phyloP scores from a whole-genome alignment of 92 coral and sea anemone species.

The Epizoanthus fatuus region DNA sequence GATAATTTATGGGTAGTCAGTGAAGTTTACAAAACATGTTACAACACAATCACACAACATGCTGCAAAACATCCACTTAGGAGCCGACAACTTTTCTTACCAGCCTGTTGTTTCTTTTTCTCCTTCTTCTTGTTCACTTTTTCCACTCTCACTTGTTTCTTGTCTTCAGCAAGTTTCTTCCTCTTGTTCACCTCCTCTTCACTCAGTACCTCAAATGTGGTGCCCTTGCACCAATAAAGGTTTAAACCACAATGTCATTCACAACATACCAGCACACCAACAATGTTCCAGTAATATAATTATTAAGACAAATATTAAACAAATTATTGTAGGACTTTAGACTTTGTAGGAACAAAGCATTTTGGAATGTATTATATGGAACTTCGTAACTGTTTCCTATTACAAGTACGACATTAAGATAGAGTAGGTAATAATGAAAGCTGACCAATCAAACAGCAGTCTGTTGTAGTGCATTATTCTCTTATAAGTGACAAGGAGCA shows the following conservation, averaged over 20 bases:
- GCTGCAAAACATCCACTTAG: not conserved
- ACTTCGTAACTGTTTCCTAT: no score
- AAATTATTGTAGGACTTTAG: no score
- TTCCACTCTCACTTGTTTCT: constrained; percentile 72
- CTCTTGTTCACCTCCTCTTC: constrained; percentile 91
- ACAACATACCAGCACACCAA: not conserved
- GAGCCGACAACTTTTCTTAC: constrained; percentile 47
- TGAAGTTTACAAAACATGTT: no score
- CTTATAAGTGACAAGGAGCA: no score
- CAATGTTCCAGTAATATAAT: not conserved
- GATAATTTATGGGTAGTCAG: no score
- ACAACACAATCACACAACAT: not conserved
- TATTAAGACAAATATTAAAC: no score
- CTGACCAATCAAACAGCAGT: no score
- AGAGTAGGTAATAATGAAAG: no score
- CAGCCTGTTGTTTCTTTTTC: constrained; percentile 86
- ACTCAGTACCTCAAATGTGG: constrained; percentile 82
- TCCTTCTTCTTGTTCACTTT: constrained; percentile 79
- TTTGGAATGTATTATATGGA: no score
- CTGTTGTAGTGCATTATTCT: no score
- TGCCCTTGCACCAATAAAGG: constrained; percentile 62
- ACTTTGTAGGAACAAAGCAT: no score
- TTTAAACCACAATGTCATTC: not conserved
- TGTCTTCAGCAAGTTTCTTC: constrained; percentile 79
- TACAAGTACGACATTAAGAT: no score